Base-by-base conservation (phyloP, 2,113 vertebrate species). In the Gadus macrocephalus region DNA sequence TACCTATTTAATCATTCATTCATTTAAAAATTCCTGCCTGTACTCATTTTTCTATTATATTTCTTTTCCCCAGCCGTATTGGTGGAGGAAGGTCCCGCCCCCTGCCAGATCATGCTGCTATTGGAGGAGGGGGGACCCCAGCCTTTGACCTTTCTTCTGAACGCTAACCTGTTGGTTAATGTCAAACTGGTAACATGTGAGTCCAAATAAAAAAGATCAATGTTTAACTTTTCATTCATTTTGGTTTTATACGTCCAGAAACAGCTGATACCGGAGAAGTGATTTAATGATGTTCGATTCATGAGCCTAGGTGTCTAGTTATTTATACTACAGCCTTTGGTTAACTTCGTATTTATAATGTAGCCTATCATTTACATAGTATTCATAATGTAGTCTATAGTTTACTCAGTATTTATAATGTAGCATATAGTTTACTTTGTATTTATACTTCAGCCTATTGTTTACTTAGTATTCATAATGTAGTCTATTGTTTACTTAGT, bases 141-240 rank as follows among this genome's bases (percentile, higher is more conserved):
- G 68, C 93, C 92, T 38, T 77, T 97, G 85, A 97, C 93, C 1
- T 98, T 99, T 71, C 90, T 98, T 25, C 86, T 99, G 69, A 99
- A 98, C 75, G 92, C 93, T 72, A 99, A 98, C 86, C 89, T 99
- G 25, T 90, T 98, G 17, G 90, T 98, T 74, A 97, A 95, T 75
- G 91, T 99, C 85, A 96, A 93, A 81, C 86, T 96, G 70, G 81
- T 93, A 25, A 89, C 89, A 78, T 94, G 97, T 99, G 89, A 93
- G 93, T 49, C 42, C 6, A 49, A 49, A 49, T 25, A 93, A 82
- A 16, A 63, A 49, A 0, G 27, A 53, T n/a, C 15, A 17, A 19
- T 11, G 3, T 14, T 35, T 16, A 7, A 49, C 15, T 55, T 6
- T 58, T 58, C 2, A 58, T 17, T n/a, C 15, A n/a, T 58, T 2